A percentile compares a stretch with the other conserved stretches of the same genome.
phyloP scores from a whole-genome alignment of 2,888 invertebrate genomes.

The Cephus pulcher region DNA sequence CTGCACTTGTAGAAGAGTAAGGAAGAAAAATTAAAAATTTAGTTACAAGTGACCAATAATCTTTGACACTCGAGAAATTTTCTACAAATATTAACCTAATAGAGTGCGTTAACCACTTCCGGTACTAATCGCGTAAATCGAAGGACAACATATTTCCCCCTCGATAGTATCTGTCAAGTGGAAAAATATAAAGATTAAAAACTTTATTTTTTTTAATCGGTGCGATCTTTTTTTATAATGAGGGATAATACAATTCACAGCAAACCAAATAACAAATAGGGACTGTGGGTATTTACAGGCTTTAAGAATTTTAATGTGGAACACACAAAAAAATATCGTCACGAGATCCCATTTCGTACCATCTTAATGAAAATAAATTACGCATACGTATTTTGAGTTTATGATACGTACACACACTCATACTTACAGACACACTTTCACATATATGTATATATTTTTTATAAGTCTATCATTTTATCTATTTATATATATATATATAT shows the following conservation, averaged over 20 bases:
- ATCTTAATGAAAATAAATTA: conserved; percentile 28
- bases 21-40: background rate
- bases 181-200: background rate
- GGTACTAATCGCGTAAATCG: background rate
- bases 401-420: conserved; percentile 12
- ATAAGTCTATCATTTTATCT: conserved; percentile 8
- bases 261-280: conserved; percentile 1
- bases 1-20: background rate
- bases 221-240: conserved; percentile 16
- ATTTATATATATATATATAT: conserved; percentile 21
- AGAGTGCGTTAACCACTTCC: no score
- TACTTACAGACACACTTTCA: conserved; percentile 7
- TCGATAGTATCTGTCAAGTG: background rate
- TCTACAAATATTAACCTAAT: background rate
- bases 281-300: conserved; percentile 15
- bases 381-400: conserved; percentile 17
- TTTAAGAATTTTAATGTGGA: conserved; percentile 14
- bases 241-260: background rate
- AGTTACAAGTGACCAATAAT: background rate
- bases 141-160: background rate
- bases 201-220: background rate
- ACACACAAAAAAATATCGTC: conserved; percentile 23
- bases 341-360: conserved; percentile 11
- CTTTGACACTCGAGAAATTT: background rate
- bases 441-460: conserved; percentile 16